Base-by-base conservation (phyloP, 2,888 invertebrate genomes). In the Piscicola geometra region DNA sequence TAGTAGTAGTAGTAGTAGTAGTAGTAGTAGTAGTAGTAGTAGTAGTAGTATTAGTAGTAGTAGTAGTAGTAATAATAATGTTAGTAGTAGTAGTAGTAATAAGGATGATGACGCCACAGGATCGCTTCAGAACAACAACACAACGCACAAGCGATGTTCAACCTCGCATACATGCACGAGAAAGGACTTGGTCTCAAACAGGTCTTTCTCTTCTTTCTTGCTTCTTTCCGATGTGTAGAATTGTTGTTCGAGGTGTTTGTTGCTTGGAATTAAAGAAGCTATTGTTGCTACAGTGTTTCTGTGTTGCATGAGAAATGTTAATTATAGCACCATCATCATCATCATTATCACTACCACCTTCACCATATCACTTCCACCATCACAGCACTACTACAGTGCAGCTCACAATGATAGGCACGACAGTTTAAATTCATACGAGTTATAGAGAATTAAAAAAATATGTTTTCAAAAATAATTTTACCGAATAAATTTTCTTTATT, bases 151-250 rank as follows among this genome's bases (percentile, higher is more conserved):
- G 99, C 99, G 2, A 96, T 97, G 90, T 99, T 99, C 86, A 99
- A 99, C 87, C 89, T 99, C 79, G 99, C 95, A 33, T 99, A 97
- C 86, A 99, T 99, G 99, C 97, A 99, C 86, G 97, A 98, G 86
- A 92, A 93, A 80, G 99, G 99, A 0, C 88, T 97, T 33, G 99
- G 99, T 9, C 91, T 99, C 87, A 88, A 88, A 80, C 87, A 88
- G 86, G 89, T 89, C 71, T 0, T 15, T 18, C 30, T 32, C 18
- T 71, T 12, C 21, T n/a, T n/a, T n/a, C n/a, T n/a, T n/a, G n/a
- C n/a, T n/a, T n/a, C n/a, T n/a, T n/a, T n/a, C 28, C n/a, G 35
- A 9, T n/a, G 18, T 33, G 35, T 3, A 18, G 70, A 70, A 12
- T 69, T 30, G 35, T 9, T 69, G 15, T 12, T 66, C 66, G 15